Conservation (phyloP, 1,140 invertebrate genomes). For the Theocolax elegans region DNA sequence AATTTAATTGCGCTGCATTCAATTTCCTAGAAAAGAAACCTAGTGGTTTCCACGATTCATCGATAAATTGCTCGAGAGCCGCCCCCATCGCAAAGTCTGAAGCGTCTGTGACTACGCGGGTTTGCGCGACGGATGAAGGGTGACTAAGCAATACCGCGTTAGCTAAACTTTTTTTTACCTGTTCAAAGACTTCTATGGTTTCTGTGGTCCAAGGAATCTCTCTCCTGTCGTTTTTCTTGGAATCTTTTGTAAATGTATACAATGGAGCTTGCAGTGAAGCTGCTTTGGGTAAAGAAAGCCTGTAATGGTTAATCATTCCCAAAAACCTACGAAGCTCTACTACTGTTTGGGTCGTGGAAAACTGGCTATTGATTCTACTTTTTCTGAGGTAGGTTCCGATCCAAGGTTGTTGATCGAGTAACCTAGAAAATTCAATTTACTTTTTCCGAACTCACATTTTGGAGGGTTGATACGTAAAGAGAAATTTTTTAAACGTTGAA, state of each 20-base stretch:
- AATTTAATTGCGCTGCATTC: background rate
- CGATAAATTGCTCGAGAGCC: background rate
- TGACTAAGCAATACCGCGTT: background rate
- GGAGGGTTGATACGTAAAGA: background rate
- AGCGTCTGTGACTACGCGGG: background rate
- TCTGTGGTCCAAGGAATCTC: background rate
- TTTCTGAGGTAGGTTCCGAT: background rate
- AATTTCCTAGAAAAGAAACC: background rate
- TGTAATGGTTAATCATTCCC: background rate
- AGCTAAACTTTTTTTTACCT: background rate
- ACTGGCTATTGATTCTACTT: background rate
- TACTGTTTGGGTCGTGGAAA: background rate
- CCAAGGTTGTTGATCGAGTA: background rate
- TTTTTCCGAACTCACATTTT: background rate
- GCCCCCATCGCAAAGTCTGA: too few relatives aligned
- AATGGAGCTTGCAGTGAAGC: background rate
- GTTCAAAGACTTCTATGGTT: background rate
- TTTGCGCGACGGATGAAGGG: background rate
- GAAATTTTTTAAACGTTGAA: background rate
- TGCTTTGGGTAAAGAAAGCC: background rate
- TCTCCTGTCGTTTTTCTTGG: background rate
- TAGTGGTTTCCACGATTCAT: background rate
- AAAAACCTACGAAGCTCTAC: background rate
- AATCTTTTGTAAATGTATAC: background rate
- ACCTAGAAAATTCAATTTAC: background rate